Evolutionary conservation across 2,797 vertebrate genomes (phyloP).

Genomic region (Euphonia xanthogaster): DNA sequence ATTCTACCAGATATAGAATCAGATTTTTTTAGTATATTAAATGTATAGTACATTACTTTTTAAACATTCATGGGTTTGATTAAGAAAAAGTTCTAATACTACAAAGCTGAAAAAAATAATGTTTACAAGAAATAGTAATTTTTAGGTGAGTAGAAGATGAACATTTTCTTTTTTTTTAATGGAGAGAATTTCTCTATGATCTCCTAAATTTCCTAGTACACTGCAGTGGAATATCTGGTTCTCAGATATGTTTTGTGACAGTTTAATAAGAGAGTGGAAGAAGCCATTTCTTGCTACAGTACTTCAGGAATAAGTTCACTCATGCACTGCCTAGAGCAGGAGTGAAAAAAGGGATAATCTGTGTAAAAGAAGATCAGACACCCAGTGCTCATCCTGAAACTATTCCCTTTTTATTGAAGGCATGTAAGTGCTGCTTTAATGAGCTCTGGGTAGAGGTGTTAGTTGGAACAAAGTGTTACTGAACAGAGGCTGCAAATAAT

Average conservation of each 20-base stretch:
- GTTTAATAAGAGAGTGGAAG: constrained; percentile 1
- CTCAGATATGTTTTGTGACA: constrained; percentile 49
- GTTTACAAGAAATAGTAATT: background rate
- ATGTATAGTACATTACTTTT: background rate
- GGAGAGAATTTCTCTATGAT: background rate
- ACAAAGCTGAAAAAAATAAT: background rate
- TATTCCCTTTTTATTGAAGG: background rate
- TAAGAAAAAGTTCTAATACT: background rate
- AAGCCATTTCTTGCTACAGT: background rate
- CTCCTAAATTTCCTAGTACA: background rate
- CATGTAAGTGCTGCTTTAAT: constrained; percentile 32
- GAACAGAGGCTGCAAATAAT: background rate
- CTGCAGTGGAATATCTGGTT: constrained; percentile 15
- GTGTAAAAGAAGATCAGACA: constrained; percentile 17
- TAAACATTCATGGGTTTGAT: background rate
- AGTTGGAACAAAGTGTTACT: background rate
- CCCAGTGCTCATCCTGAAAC: background rate
- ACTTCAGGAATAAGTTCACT: constrained; percentile 50
- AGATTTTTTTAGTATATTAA: background rate
- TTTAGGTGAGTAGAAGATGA: background rate
- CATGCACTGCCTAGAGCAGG: background rate
- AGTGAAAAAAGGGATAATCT: background rate
- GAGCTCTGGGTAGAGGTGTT: constrained; percentile 24
- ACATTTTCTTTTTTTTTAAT: background rate
- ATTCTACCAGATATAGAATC: background rate